Evolutionary conservation across 53 echinoderm and acorn worm species (phyloP).

Genomic region (Holothuria leucospilota): DNA sequence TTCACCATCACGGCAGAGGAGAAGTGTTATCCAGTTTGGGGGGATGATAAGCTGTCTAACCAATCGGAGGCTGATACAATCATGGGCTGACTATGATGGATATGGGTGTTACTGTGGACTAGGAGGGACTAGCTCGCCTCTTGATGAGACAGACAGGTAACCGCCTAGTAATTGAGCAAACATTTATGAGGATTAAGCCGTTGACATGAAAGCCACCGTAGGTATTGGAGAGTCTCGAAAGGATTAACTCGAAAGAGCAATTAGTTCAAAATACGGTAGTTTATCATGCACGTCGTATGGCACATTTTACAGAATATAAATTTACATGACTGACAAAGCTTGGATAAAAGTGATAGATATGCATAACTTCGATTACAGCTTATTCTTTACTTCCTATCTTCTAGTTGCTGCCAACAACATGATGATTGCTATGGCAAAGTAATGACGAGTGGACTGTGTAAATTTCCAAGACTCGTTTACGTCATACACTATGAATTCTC

Average conservation of each 20-base stretch:
- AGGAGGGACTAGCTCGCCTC: slow-evolving; percentile 63
- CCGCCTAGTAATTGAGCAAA: neutral
- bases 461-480: slow-evolving; percentile 46
- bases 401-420: slow-evolving; percentile 61
- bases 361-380: neutral
- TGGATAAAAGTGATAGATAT: too few relatives aligned
- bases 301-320: too few relatives aligned
- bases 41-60: slow-evolving; percentile 70
- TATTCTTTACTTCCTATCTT: neutral
- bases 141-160: slow-evolving; percentile 77
- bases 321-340: too few relatives aligned
- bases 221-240: too few relatives aligned
- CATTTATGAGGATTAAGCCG: too few relatives aligned
- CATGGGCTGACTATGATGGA: slow-evolving; percentile 70
- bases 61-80: slow-evolving; percentile 30
- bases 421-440: slow-evolving; percentile 59
- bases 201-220: too few relatives aligned
- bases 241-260: too few relatives aligned
- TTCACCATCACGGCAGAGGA: neutral
- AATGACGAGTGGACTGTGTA: slow-evolving; percentile 58
- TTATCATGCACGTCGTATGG: too few relatives aligned
- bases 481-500: slow-evolving; percentile 21
- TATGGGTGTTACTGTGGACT: slow-evolving; percentile 78
- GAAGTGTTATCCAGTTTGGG: slow-evolving; percentile 68
- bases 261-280: too few relatives aligned